A percentile compares a stretch with the other conserved stretches of the same genome.
Evolutionary conservation across 2,113 vertebrate species (phyloP).

Genomic region (Bos indicus): DNA sequence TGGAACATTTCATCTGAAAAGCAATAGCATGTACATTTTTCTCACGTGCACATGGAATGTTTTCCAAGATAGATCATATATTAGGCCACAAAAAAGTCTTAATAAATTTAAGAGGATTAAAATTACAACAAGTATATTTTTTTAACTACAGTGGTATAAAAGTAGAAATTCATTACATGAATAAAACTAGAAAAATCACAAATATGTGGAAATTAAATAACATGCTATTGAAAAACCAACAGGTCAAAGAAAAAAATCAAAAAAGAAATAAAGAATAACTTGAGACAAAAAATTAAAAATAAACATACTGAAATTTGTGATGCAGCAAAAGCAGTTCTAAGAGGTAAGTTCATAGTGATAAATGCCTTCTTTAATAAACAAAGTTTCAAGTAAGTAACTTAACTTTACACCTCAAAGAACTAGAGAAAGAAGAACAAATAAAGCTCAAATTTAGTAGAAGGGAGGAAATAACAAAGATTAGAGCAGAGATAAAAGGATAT

Average conservation of each 20-base stretch:
- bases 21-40: background rate
- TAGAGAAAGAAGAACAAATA: background rate
- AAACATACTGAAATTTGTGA: background rate
- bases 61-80: background rate
- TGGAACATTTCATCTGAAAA: background rate
- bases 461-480: background rate
- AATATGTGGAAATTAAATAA: background rate
- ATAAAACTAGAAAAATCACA: background rate
- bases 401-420: background rate
- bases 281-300: background rate
- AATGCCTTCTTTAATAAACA: background rate
- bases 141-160: background rate
- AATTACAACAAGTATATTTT: background rate
- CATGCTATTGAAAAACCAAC: background rate
- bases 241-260: background rate
- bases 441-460: background rate
- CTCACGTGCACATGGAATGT: background rate
- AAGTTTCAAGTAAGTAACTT: background rate
- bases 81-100: background rate
- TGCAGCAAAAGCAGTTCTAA: background rate
- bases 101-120: background rate
- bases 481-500: background rate
- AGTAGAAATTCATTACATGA: background rate
- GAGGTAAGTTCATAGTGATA: background rate
- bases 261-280: background rate